These are phyloP conservation scores for Lichenostomus cassidix DNA, from an alignment of 2,113 vertebrate species.

Conservation along the genomic window DNA sequence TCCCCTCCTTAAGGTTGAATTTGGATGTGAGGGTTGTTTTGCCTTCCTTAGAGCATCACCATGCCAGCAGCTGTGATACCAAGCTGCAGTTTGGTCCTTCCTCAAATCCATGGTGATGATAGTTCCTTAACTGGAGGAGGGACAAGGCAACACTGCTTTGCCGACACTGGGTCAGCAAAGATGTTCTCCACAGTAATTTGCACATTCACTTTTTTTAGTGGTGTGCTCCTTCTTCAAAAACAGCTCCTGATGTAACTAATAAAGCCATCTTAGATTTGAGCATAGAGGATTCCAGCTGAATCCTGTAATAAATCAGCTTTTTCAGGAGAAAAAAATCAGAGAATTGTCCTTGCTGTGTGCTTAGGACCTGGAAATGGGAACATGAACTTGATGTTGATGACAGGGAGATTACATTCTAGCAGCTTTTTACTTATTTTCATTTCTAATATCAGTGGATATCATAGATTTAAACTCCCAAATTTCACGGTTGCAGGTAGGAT, in stretches of 20 bases:
- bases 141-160: neutral
- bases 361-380: neutral
- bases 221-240: neutral
- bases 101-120: neutral
- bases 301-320: neutral
- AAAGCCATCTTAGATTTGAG: neutral
- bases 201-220: neutral
- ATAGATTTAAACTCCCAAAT: neutral
- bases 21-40: neutral
- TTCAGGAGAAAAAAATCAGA: neutral
- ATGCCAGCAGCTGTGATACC: fast-evolving
- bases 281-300: neutral
- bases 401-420: neutral
- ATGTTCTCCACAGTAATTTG: neutral
- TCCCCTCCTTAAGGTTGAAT: neutral
- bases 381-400: neutral
- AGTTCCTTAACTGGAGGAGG: neutral
- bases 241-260: neutral
- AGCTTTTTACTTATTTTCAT: neutral
- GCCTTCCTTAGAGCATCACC: neutral
- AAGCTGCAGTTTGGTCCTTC: neutral
- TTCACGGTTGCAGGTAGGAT: neutral
- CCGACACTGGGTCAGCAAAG: neutral
- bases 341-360: neutral
- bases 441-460: conserved; percentile 1